Evolutionary conservation across 2,113 vertebrate species (phyloP).

Genomic region (Alethe castanea): DNA sequence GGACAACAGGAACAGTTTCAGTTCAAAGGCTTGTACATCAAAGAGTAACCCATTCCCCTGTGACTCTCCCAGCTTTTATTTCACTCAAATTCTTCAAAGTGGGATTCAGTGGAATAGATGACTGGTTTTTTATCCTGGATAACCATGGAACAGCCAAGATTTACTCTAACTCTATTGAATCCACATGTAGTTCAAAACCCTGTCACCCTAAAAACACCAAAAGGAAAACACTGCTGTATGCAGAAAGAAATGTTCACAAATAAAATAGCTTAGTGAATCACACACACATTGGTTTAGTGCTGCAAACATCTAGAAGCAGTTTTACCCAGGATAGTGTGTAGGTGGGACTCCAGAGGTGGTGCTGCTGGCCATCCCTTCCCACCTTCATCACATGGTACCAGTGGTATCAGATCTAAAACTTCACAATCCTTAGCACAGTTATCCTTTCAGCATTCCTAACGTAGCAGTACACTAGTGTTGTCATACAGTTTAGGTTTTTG

Average conservation of each 20-base stretch:
- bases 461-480: not conserved
- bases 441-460: not conserved
- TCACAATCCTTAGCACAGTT: not conserved
- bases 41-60: not conserved
- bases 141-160: not conserved
- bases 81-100: constrained; percentile 36
- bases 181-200: not conserved
- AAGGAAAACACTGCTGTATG: not conserved
- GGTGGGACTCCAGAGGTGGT: not conserved
- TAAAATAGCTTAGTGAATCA: not conserved
- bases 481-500: not conserved
- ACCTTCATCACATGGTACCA: not conserved
- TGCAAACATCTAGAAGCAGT: not conserved
- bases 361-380: not conserved
- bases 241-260: not conserved
- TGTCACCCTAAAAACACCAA: not conserved
- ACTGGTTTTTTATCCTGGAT: not conserved
- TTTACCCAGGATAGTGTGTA: not conserved
- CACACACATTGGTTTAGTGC: not conserved
- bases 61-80: not conserved
- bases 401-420: not conserved
- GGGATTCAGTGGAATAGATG: not conserved
- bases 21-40: constrained; percentile 36
- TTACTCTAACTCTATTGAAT: not conserved
- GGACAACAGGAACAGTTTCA: not conserved